Base-by-base conservation (phyloP, 2,113 vertebrate species). In the Spheniscus mendiculus region DNA sequence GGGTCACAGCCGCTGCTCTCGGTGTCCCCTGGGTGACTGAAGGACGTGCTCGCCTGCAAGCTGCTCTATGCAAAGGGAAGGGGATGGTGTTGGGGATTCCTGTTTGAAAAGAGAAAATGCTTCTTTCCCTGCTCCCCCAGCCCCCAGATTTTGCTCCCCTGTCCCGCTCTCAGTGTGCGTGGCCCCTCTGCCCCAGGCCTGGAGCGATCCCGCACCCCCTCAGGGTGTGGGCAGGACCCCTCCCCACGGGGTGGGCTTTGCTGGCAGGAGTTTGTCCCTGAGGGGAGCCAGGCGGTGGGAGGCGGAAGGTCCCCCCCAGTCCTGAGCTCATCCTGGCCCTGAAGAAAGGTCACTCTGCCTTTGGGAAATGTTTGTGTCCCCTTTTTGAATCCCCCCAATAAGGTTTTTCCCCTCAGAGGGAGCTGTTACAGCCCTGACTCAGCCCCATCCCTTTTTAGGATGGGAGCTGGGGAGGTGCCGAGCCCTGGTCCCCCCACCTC, bases 11-110 rank as follows among this genome's bases (percentile, higher is more conserved):
- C 1, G 2, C 69, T 69, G 80, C 74, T 86, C 74, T 87, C 2
- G 0, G 20, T 79, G 89, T 78, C 58, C 56, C 76, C 77, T 50
- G 73, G 44, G 63, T 91, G 85, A 91, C 63, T 34, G 84, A 96
- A 92, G 87, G 94, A 65, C 40, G 12, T 3, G 0, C 44, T 96
- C 15, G 22, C 89, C 73, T 69, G 81, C 83, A 65, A 69, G 92
- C 76, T 95, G 87, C 91, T 93, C 95, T 95, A 91, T 95, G 95
- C 95, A 93, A 96, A 89, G 72, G 53, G 83, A 71, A 69, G 56
- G 89, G 82, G 78, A 27, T 70, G 69, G n/a, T 1, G 1, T 3
- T 49, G 67, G 87, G 89, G 27, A 23, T 83, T 94, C 81, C 76
- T 52, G 53, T 87, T 69, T 76, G 87, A 89, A 78, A 90, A 93